These are phyloP conservation scores for Lasioglossum villosulum DNA, from an alignment of 2,888 invertebrate species.

Conservation along the genomic window DNA sequence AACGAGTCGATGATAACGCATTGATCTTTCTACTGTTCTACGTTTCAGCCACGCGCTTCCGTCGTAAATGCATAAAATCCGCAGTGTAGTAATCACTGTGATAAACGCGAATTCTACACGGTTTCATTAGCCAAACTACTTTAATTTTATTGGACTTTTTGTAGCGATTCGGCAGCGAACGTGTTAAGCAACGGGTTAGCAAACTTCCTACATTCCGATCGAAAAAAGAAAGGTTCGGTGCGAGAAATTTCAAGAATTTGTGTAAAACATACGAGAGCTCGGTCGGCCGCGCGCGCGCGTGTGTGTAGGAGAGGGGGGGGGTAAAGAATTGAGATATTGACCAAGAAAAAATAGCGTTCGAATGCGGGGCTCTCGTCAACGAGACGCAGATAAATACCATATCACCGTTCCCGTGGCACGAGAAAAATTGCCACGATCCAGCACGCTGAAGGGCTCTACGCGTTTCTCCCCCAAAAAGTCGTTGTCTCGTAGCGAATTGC, in stretches of 20 bases:
- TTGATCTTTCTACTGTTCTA: too few relatives aligned
- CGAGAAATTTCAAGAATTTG: neutral
- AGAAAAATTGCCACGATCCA: conserved; percentile 56
- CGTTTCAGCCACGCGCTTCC: too few relatives aligned
- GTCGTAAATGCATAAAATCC: too few relatives aligned
- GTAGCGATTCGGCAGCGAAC: neutral
- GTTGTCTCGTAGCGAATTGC: conserved; percentile 51
- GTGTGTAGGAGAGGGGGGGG: neutral
- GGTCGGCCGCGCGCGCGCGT: neutral
- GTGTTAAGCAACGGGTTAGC: neutral
- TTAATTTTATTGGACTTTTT: neutral
- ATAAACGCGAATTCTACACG: neutral
- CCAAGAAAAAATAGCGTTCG: conserved; percentile 18
- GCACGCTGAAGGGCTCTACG: conserved; percentile 18
- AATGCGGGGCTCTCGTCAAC: conserved; percentile 39
- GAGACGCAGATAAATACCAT: conserved; percentile 54
- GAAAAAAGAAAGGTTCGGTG: neutral
- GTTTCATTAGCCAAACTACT: neutral
- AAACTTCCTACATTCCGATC: neutral
- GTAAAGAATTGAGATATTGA: conserved; percentile 23
- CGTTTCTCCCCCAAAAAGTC: conserved; percentile 44
- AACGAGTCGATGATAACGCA: too few relatives aligned
- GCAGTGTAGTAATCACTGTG: neutral
- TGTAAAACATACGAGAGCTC: neutral
- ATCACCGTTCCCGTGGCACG: conserved; percentile 37